Conservation (phyloP, 23 tunicate genomes). For the Halocynthia roretzi region DNA sequence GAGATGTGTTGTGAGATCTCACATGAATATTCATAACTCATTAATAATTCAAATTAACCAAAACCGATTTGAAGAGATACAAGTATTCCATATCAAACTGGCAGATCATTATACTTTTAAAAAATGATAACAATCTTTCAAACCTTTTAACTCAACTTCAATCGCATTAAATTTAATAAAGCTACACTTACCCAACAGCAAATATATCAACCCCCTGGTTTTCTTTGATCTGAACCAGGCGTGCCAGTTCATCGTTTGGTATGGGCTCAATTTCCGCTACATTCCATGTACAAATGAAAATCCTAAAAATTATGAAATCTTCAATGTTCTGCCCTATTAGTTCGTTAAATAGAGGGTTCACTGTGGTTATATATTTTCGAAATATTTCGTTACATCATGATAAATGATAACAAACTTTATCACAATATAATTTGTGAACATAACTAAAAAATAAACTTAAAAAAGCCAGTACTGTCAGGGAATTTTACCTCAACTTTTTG, state of each 20-base stretch:
- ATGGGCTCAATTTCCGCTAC: constrained; percentile 44
- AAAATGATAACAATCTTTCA: neutral
- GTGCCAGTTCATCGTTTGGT: constrained; percentile 9
- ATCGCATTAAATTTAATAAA: neutral
- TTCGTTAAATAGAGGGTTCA: neutral
- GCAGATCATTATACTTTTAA: neutral
- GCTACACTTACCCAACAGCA: constrained; percentile 35
- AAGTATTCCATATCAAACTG: no score
- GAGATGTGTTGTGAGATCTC: no score
- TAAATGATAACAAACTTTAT: no score
- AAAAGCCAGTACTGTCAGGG: no score
- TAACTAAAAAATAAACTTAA: no score
- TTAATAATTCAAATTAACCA: no score
- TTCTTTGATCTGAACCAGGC: constrained; percentile 17
- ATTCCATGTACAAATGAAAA: constrained; percentile 56
- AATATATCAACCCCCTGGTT: constrained; percentile 26
- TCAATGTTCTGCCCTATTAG: neutral
- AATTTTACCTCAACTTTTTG: neutral
- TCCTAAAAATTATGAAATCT: constrained; percentile 12
- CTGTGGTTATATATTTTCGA: neutral
- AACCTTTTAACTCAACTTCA: neutral
- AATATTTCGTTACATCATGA: no score
- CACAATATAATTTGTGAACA: no score
- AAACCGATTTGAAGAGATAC: no score
- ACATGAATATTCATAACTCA: no score